Conservation (phyloP, 2,797 vertebrate species). For the Phalloptychus januarius region DNA sequence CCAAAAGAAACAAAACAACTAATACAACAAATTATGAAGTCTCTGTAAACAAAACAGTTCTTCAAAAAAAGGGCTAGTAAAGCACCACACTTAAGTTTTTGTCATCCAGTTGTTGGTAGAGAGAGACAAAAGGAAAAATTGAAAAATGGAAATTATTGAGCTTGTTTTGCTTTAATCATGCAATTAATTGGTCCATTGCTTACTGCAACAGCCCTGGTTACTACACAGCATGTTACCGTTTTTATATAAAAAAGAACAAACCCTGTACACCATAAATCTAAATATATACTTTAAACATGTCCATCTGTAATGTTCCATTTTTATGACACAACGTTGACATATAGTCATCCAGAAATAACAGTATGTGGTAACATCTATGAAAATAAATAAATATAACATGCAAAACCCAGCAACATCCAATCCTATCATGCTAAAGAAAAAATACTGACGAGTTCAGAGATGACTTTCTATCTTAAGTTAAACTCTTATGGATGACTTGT, state of each 20-base stretch:
- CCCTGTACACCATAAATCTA: background rate
- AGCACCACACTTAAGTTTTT: too few relatives aligned
- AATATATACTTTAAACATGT: background rate
- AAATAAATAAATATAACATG: background rate
- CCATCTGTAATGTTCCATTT: background rate
- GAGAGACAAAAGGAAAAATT: too few relatives aligned
- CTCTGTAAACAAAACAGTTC: too few relatives aligned
- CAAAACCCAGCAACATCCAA: background rate
- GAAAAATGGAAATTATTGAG: too few relatives aligned
- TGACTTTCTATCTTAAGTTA: background rate
- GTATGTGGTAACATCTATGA: too few relatives aligned
- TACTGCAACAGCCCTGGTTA: background rate
- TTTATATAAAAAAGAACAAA: background rate
- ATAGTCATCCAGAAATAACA: background rate
- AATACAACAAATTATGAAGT: too few relatives aligned
- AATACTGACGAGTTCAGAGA: background rate
- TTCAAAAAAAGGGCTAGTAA: too few relatives aligned
- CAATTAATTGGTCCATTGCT: too few relatives aligned
- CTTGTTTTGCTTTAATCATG: too few relatives aligned
- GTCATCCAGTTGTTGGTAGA: too few relatives aligned
- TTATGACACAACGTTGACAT: background rate
- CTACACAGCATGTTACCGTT: background rate
- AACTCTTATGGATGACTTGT: slow-evolving; percentile 34
- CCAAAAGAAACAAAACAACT: too few relatives aligned
- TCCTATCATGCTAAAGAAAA: rapidly evolving